phyloP scores from a whole-genome alignment of 2,797 vertebrate species.

The Urosaurus nigricauda region DNA sequence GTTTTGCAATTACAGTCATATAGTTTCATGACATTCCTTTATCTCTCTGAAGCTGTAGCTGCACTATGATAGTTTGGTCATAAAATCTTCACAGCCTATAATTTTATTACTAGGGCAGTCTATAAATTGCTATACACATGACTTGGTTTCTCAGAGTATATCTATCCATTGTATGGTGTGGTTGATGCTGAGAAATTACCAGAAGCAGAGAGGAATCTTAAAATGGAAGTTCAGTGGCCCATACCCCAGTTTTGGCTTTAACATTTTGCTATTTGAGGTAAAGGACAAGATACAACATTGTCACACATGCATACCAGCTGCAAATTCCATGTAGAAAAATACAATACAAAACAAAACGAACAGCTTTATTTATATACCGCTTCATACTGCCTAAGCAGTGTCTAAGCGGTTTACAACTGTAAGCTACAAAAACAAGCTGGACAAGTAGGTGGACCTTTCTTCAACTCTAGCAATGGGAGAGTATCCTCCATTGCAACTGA shows the following conservation, averaged over 20 bases:
- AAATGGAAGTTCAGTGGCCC: background rate
- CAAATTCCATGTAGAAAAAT: too few relatives aligned
- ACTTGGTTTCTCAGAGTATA: background rate
- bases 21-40: slow-evolving; percentile 1
- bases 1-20: slow-evolving; percentile 2
- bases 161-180: background rate
- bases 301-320: too few relatives aligned
- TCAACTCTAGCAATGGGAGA: too few relatives aligned
- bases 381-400: too few relatives aligned
- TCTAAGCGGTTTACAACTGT: too few relatives aligned
- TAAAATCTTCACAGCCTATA: slow-evolving; percentile 13
- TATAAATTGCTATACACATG: background rate
- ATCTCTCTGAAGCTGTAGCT: background rate
- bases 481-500: too few relatives aligned
- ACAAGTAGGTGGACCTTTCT: too few relatives aligned
- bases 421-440: too few relatives aligned
- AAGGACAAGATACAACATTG: background rate
- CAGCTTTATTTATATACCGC: too few relatives aligned
- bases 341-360: too few relatives aligned
- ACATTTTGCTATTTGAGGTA: background rate
- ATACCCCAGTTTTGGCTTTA: background rate
- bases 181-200: background rate
- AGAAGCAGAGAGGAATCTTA: background rate
- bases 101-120: slow-evolving; percentile 6
- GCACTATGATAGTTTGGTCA: background rate